Evolutionary conservation across 2,888 invertebrate genomes (phyloP).

Genomic region (Toxonevra muliebris): DNA sequence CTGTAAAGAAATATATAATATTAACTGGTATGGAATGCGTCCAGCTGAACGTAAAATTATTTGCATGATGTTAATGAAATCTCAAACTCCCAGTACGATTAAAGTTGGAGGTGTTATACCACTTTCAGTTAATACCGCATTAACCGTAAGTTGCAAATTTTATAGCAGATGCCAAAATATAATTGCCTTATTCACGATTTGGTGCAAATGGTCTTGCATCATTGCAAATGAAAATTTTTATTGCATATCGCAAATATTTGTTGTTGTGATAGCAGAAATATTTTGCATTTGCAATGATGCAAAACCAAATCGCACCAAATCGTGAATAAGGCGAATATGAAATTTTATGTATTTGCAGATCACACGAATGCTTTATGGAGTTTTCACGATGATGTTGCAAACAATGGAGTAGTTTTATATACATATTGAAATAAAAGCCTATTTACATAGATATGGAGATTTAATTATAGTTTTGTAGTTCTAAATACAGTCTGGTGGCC

Average conservation of each 20-base stretch:
- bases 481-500: too few relatives aligned
- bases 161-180: background rate
- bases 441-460: too few relatives aligned
- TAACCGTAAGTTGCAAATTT: constrained; percentile 31
- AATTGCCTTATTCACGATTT: too few relatives aligned
- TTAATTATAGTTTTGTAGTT: too few relatives aligned
- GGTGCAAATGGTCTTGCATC: too few relatives aligned
- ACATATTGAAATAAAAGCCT: too few relatives aligned
- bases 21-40: constrained; percentile 39
- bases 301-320: too few relatives aligned
- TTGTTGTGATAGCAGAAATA: too few relatives aligned
- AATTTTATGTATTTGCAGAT: constrained; percentile 19
- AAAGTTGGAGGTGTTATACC: constrained; percentile 39
- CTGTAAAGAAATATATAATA: constrained; percentile 38
- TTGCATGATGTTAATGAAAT: constrained; percentile 39
- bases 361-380: constrained; percentile 32
- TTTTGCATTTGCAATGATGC: too few relatives aligned
- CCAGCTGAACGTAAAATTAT: constrained; percentile 38
- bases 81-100: constrained; percentile 36
- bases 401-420: too few relatives aligned
- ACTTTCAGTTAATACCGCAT: constrained; percentile 39
- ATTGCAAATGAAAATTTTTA: too few relatives aligned
- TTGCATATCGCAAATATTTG: too few relatives aligned
- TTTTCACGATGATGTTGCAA: constrained; percentile 35
- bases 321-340: background rate